A percentile compares a stretch with the other conserved stretches of the same genome.
phyloP scores from a whole-genome alignment of 2,113 vertebrate species.

The Chaetorhynchus papuensis region DNA sequence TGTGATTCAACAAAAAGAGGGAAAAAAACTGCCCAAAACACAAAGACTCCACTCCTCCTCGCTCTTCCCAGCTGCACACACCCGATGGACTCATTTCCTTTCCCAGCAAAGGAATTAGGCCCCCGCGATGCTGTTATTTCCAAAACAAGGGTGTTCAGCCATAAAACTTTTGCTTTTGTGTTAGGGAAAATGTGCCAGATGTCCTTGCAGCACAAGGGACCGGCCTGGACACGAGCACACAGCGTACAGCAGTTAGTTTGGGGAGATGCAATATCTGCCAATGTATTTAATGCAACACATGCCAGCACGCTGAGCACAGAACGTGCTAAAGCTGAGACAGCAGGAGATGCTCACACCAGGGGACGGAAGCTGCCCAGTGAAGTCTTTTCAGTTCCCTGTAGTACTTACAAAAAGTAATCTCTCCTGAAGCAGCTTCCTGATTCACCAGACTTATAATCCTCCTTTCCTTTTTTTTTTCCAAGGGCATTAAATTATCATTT shows the following conservation, averaged over 20 bases:
- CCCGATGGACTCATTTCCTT: conserved; percentile 32
- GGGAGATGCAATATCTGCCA: neutral
- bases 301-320: neutral
- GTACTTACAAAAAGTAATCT: neutral
- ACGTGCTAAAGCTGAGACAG: neutral
- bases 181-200: neutral
- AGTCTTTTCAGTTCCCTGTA: neutral
- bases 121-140: neutral
- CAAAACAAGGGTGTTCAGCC: conserved; percentile 16
- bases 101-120: conserved; percentile 5
- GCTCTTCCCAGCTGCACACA: conserved; percentile 5
- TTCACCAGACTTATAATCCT: neutral
- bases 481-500: neutral
- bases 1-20: neutral
- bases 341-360: neutral
- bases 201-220: neutral
- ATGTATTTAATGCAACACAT: neutral
- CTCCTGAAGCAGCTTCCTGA: neutral
- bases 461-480: neutral
- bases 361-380: neutral
- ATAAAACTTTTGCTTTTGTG: neutral
- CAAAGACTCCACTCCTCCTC: conserved; percentile 10
- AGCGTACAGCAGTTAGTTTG: fast-evolving
- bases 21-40: neutral
- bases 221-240: neutral